Percentiles rank a stretch among this genome's conserved stretches.
phyloP scores from a whole-genome alignment of 2,113 vertebrate genomes.

The Noturus placidus region DNA sequence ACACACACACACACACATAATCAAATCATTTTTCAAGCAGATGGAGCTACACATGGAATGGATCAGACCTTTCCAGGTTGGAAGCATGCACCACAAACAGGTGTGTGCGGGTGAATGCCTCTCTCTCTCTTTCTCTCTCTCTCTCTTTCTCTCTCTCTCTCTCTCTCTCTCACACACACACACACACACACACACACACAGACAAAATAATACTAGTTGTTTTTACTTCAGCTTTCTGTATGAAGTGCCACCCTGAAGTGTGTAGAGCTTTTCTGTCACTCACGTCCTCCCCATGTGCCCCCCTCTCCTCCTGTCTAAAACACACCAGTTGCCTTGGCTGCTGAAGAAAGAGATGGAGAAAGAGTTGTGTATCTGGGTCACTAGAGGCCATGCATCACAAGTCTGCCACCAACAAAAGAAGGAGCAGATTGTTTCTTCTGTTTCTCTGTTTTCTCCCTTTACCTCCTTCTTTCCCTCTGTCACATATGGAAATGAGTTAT shows the following conservation, averaged over 20 bases:
- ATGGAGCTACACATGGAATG: conserved; percentile 68
- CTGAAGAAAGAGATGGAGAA: conserved; percentile 49
- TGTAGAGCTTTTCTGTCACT: background rate
- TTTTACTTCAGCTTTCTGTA: conserved; percentile 24
- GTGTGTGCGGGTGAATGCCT: conserved; percentile 1
- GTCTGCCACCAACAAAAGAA: conserved; percentile 66
- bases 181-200: conserved; percentile 26
- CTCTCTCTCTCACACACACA: conserved; percentile 1
- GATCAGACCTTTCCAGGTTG: conserved; percentile 49
- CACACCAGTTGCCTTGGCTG: conserved; percentile 59
- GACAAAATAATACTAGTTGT: conserved; percentile 3
- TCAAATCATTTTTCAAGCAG: conserved; percentile 57
- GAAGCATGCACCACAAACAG: conserved; percentile 36
- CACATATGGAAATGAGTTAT: background rate
- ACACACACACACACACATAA: conserved; percentile 16
- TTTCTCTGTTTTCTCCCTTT: conserved; percentile 50
- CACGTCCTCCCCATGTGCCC: conserved; percentile 8
- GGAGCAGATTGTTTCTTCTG: conserved; percentile 66
- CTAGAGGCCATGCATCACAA: conserved; percentile 76
- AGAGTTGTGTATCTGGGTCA: conserved; percentile 73
- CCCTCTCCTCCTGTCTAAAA: conserved; percentile 54
- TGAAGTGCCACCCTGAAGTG: conserved; percentile 14
- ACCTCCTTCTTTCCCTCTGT: background rate
- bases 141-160: background rate
- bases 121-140: background rate